Percentiles rank a stretch among this genome's conserved stretches.
Conservation (phyloP, 53 echinoderm and acorn worm genomes). For the Paracentrotus lividus region DNA sequence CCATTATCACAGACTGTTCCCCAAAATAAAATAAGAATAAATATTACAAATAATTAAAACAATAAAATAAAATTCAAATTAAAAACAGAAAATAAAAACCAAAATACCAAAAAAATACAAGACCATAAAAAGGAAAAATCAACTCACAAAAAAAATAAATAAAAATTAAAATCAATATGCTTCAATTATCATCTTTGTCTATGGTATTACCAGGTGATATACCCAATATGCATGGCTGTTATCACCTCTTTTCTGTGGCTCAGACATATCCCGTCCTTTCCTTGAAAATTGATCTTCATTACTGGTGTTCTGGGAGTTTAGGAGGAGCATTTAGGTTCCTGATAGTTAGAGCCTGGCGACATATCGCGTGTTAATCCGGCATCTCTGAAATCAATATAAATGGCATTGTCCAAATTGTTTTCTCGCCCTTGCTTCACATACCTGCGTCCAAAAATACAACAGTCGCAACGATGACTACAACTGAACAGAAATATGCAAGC, state of each 20-base stretch:
- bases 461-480: background rate
- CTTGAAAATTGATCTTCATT: too few relatives aligned
- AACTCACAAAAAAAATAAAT: too few relatives aligned
- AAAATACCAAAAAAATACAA: too few relatives aligned
- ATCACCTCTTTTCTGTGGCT: background rate
- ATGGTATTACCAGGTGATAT: background rate
- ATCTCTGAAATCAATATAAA: background rate
- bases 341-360: background rate
- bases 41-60: too few relatives aligned
- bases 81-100: too few relatives aligned
- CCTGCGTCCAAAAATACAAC: background rate
- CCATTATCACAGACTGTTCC: background rate
- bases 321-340: conserved; percentile 11
- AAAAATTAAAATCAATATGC: too few relatives aligned
- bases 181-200: background rate
- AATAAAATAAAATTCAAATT: too few relatives aligned
- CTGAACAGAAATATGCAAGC: background rate
- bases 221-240: background rate
- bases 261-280: background rate
- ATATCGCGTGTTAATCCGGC: background rate
- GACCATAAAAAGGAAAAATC: too few relatives aligned
- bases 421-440: background rate
- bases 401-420: background rate
- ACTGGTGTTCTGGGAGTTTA: background rate
- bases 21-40: too few relatives aligned